Evolutionary conservation across 2,113 vertebrate genomes (phyloP).

Genomic region (Haemorhous mexicanus): DNA sequence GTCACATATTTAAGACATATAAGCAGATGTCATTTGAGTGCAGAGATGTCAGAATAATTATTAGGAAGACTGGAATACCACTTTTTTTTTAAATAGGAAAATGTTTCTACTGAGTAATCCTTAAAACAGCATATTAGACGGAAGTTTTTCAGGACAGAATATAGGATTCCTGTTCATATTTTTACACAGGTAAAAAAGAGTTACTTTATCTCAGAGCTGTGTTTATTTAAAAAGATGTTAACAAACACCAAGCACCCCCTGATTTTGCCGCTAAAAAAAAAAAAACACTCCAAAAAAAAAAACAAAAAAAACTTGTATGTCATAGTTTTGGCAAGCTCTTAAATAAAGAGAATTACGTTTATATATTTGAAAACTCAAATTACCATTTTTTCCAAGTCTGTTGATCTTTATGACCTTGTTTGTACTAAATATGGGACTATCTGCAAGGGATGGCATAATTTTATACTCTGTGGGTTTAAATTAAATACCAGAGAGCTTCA

Average conservation of each 20-base stretch:
- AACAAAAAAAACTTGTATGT: background rate
- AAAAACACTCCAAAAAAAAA: background rate
- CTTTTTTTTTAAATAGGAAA: background rate
- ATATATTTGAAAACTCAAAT: conserved; percentile 54
- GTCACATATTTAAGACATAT: background rate
- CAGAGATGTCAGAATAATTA: background rate
- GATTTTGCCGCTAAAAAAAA: background rate
- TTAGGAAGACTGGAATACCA: background rate
- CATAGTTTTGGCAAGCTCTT: conserved; percentile 16
- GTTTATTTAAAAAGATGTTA: background rate
- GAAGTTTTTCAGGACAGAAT: background rate
- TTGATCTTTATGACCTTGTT: conserved; percentile 64
- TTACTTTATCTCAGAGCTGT: background rate
- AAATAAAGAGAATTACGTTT: conserved; percentile 34
- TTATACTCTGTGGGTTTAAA: conserved; percentile 65
- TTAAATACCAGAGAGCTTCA: conserved; percentile 69
- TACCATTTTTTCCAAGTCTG: conserved; percentile 39
- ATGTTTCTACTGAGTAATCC: background rate
- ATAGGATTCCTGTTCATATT: background rate
- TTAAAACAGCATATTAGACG: background rate
- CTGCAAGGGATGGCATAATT: conserved; percentile 53
- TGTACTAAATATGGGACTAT: conserved; percentile 65
- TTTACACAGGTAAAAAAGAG: background rate
- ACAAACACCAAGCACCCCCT: background rate
- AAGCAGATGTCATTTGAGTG: background rate